Evolutionary conservation across 2,888 invertebrate species (phyloP).

Genomic region (Harpagoxenus sublaevis): DNA sequence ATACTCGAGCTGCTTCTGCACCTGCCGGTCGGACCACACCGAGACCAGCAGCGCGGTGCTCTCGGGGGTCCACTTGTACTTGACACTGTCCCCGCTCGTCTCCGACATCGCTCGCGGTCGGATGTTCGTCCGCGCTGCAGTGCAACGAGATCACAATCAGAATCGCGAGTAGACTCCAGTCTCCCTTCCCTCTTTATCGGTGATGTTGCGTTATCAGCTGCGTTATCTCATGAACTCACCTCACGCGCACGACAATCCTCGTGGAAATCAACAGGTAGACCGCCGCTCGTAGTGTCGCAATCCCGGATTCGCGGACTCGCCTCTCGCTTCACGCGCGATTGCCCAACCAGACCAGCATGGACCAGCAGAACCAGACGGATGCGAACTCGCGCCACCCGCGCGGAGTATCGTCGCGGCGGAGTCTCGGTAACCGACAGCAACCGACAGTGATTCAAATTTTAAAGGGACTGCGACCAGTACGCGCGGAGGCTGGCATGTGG

Average conservation of each 20-base stretch:
- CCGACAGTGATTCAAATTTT: constrained; percentile 72
- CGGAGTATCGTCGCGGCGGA: constrained; percentile 35
- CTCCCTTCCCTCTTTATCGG: not conserved
- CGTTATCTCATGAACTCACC: not conserved
- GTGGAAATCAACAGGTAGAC: constrained; percentile 43
- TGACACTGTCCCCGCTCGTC: constrained; percentile 80
- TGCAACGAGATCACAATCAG: not conserved
- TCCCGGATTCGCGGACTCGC: not conserved
- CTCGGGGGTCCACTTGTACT: constrained; percentile 85
- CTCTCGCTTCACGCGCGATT: not conserved
- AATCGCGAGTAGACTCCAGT: not conserved
- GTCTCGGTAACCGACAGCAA: constrained; percentile 60
- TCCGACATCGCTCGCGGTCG: constrained; percentile 37
- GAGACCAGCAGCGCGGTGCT: constrained; percentile 84
- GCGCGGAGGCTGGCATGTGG: constrained; percentile 48
- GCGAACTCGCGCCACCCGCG: not conserved
- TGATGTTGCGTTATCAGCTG: not conserved
- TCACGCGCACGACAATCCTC: not conserved
- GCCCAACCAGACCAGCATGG: not conserved
- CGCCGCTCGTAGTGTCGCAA: not conserved
- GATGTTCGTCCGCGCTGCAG: not conserved
- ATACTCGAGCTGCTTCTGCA: constrained; percentile 84
- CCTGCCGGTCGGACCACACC: constrained; percentile 85
- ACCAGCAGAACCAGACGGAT: not conserved
- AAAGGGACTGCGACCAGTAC: constrained; percentile 51